Percentiles rank a stretch among this genome's conserved stretches.
Conservation (phyloP, 2,888 invertebrate genomes). For the Iphiclides podalirius region DNA sequence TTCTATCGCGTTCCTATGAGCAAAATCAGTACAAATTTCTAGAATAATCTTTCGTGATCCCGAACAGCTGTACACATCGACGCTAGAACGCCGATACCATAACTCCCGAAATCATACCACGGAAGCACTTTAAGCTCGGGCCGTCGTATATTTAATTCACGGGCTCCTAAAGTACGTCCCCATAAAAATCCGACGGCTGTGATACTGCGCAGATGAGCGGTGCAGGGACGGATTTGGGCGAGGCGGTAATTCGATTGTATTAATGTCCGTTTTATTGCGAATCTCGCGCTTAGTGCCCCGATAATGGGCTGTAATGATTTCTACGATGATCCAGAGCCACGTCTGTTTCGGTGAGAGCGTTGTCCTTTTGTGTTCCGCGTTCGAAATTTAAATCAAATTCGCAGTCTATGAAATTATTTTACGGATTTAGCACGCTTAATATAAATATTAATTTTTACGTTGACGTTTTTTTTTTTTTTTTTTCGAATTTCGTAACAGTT, state of each 20-base stretch:
- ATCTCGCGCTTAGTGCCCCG: constrained; percentile 66
- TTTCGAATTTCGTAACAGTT: no score
- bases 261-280: constrained; percentile 75
- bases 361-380: background rate
- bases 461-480: no score
- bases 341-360: constrained; percentile 25
- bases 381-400: background rate
- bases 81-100: constrained; percentile 53
- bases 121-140: constrained; percentile 72
- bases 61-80: no score
- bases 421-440: constrained; percentile 23
- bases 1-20: no score
- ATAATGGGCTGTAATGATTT: constrained; percentile 71
- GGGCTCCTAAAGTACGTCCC: constrained; percentile 68
- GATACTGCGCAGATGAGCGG: constrained; percentile 77
- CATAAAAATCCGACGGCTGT: constrained; percentile 72
- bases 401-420: no score
- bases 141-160: constrained; percentile 77
- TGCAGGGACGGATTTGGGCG: constrained; percentile 62
- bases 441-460: constrained; percentile 23
- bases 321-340: constrained; percentile 42
- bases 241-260: constrained; percentile 67
- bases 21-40: no score
- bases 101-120: constrained; percentile 74
- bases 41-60: no score